Evolutionary conservation across 1,140 invertebrate genomes (phyloP).

Genomic region (Bradysia coprophila): DNA sequence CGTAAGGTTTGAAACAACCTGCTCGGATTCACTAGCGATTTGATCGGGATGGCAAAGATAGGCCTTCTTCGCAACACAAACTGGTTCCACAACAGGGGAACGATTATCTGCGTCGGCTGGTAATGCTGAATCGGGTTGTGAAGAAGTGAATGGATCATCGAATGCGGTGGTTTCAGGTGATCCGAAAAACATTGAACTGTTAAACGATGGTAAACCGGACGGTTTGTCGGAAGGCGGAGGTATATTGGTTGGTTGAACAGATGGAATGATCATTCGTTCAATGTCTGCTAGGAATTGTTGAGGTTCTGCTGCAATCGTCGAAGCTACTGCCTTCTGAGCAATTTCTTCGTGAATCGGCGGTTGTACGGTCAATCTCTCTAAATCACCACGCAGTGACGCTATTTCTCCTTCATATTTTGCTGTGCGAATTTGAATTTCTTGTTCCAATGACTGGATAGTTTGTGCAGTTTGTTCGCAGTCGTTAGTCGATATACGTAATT

Average conservation of each 20-base stretch:
- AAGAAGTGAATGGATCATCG: constrained; percentile 7
- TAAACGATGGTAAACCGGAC: not conserved
- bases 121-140: too few relatives aligned
- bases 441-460: not conserved
- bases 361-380: not conserved
- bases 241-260: not conserved
- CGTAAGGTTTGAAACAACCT: constrained; percentile 6
- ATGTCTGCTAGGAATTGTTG: too few relatives aligned
- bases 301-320: too few relatives aligned
- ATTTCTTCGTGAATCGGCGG: too few relatives aligned
- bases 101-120: constrained; percentile 1
- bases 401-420: not conserved
- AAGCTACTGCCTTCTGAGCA: too few relatives aligned
- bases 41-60: constrained; percentile 23
- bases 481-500: not conserved
- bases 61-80: constrained; percentile 29
- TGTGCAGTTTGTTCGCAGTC: not conserved
- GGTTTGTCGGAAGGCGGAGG: not conserved
- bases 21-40: constrained; percentile 3
- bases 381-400: not conserved
- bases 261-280: too few relatives aligned
- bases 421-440: not conserved
- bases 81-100: constrained; percentile 23
- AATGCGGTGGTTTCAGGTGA: not conserved
- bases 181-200: constrained; percentile 1